These are phyloP conservation scores for Loripinus fragilis DNA, from an alignment of 2,888 invertebrate species.

Conservation along the genomic window DNA sequence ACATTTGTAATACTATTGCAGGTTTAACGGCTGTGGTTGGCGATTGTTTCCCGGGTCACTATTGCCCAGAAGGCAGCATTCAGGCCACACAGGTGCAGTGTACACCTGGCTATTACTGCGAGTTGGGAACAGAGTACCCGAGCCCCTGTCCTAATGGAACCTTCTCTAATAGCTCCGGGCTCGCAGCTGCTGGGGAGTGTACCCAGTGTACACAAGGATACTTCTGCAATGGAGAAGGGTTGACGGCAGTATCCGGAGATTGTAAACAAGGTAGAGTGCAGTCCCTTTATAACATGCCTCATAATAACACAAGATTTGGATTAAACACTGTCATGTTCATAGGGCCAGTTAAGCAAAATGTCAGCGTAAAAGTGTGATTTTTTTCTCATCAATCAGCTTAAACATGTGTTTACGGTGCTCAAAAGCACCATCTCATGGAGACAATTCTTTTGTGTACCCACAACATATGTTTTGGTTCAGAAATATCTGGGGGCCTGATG, in stretches of 20 bases:
- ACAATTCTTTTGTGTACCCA: too few species aligned
- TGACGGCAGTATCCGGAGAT: slow-evolving; percentile 74
- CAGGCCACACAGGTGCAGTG: slow-evolving; percentile 72
- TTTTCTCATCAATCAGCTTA: too few species aligned
- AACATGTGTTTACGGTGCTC: too few species aligned
- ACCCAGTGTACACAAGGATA: slow-evolving; percentile 75
- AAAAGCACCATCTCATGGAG: too few species aligned
- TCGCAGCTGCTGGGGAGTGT: slow-evolving; percentile 70
- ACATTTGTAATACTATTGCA: too few species aligned
- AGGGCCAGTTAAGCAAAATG: too few species aligned
- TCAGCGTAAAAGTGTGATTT: too few species aligned
- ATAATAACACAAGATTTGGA: too few species aligned
- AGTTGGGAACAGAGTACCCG: slow-evolving; percentile 72
- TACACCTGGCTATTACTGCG: slow-evolving; percentile 80
- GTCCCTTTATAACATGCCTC: too few species aligned
- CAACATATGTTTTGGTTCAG: too few species aligned
- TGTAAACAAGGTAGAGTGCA: slow-evolving; percentile 75
- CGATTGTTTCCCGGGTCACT: slow-evolving; percentile 76
- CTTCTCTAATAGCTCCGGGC: slow-evolving; percentile 77
- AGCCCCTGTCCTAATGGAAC: slow-evolving; percentile 79
- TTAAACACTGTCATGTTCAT: too few species aligned
- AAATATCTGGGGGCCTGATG: too few species aligned
- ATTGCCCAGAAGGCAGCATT: slow-evolving; percentile 77
- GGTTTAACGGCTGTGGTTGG: slow-evolving; percentile 77
- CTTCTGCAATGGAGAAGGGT: slow-evolving; percentile 78